Percentiles rank a stretch among this genome's conserved stretches.
These are phyloP conservation scores for Hydrotaea cyrtoneurina DNA, from an alignment of 2,888 invertebrate species.

Conservation along the genomic window DNA sequence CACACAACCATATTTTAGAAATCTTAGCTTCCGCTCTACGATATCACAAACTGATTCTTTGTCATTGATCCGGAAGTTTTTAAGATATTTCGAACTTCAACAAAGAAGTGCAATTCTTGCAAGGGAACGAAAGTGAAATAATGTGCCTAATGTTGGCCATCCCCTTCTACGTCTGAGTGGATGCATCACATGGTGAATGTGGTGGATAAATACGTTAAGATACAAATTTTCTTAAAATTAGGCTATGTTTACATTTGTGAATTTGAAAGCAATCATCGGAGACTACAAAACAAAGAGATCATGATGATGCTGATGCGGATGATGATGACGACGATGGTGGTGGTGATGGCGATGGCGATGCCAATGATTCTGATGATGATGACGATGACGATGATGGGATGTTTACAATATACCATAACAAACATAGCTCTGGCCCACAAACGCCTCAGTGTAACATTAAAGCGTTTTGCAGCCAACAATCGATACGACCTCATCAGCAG, in stretches of 20 bases:
- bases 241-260: conserved; percentile 45
- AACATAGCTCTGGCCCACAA: not conserved
- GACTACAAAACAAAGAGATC: not conserved
- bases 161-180: not conserved
- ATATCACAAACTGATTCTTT: too few species aligned
- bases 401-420: not conserved
- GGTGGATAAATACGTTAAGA: not conserved
- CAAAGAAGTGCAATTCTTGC: too few species aligned
- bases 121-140: too few species aligned
- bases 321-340: not conserved
- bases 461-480: not conserved
- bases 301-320: not conserved
- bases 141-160: not conserved
- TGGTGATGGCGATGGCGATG: not conserved
- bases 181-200: not conserved
- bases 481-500: not conserved
- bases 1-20: too few species aligned
- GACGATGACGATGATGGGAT: not conserved
- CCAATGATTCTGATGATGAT: conserved; percentile 3
- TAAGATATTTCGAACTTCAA: too few species aligned
- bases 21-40: too few species aligned
- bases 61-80: too few species aligned
- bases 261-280: conserved; percentile 20
- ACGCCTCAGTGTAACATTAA: not conserved
- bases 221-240: conserved; percentile 29